phyloP scores from a whole-genome alignment of 2,113 vertebrate species.

The Tamias sibiricus region DNA sequence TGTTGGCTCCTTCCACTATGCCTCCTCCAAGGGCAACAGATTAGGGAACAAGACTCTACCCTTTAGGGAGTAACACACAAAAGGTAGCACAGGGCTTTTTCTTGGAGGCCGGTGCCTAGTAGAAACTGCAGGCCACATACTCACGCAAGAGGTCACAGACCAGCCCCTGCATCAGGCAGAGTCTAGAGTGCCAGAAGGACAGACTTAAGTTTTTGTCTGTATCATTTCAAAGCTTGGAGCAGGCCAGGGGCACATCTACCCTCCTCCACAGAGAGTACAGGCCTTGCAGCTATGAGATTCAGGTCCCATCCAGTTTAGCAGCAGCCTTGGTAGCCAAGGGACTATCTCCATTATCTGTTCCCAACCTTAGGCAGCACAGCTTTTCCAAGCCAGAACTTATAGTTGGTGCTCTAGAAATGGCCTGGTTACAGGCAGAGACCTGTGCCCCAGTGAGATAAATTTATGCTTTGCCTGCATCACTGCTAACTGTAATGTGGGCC shows the following conservation, averaged over 20 bases:
- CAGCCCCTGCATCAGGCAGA: background rate
- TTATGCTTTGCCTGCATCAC: background rate
- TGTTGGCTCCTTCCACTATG: background rate
- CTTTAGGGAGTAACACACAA: background rate
- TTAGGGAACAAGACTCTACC: background rate
- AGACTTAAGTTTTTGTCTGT: background rate
- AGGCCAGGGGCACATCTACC: background rate
- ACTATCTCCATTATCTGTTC: background rate
- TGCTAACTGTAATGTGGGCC: background rate
- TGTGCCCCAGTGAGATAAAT: background rate
- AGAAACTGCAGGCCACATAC: background rate
- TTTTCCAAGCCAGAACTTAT: background rate
- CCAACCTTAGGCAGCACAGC: background rate
- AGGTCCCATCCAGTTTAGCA: background rate
- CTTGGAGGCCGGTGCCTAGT: background rate
- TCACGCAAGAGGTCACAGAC: background rate
- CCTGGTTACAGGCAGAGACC: background rate
- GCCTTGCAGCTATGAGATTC: background rate
- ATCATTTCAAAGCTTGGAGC: background rate
- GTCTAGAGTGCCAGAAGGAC: background rate
- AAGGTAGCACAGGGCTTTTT: background rate
- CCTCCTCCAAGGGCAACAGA: background rate
- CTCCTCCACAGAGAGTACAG: background rate
- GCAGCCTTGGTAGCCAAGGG: background rate
- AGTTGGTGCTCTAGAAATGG: background rate